Percentiles rank a stretch among this genome's conserved stretches.
phyloP scores from a whole-genome alignment of 92 coral and sea anemone genomes.

The Pocillopora grandis region DNA sequence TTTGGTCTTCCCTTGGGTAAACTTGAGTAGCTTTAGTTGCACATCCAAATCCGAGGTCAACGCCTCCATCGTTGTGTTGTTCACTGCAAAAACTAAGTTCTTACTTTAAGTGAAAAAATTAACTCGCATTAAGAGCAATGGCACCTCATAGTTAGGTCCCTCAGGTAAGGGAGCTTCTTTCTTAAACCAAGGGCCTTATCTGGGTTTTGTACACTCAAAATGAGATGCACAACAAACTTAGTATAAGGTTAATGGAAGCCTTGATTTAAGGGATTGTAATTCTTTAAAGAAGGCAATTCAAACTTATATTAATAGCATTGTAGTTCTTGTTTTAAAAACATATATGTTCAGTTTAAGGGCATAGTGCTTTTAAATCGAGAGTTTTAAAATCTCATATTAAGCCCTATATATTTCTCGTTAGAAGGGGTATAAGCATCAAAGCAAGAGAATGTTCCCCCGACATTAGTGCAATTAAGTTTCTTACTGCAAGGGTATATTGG shows the following conservation, averaged over 20 bases:
- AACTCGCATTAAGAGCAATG: conserved; percentile 21
- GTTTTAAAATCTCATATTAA: conserved; percentile 15
- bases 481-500: conserved; percentile 8
- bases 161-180: conserved; percentile 26
- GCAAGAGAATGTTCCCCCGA: conserved; percentile 12
- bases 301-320: conserved; percentile 1
- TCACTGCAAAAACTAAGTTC: conserved; percentile 39
- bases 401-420: conserved; percentile 24
- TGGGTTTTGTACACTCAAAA: conserved; percentile 4
- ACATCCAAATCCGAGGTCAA: not conserved
- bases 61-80: not conserved
- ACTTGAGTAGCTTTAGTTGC: conserved; percentile 5
- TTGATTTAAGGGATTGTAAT: not conserved
- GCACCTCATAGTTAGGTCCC: conserved; percentile 36
- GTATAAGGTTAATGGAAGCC: not conserved
- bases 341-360: conserved; percentile 17
- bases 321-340: conserved; percentile 10
- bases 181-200: conserved; percentile 11
- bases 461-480: conserved; percentile 11
- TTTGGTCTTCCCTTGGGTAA: conserved; percentile 12
- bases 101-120: conserved; percentile 32
- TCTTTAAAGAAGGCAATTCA: conserved; percentile 3
- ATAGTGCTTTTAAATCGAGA: conserved; percentile 13
- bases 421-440: not conserved
- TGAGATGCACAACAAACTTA: conserved; percentile 22